Base-by-base conservation (phyloP, 2,797 vertebrate genomes). In the Limosa lapponica region DNA sequence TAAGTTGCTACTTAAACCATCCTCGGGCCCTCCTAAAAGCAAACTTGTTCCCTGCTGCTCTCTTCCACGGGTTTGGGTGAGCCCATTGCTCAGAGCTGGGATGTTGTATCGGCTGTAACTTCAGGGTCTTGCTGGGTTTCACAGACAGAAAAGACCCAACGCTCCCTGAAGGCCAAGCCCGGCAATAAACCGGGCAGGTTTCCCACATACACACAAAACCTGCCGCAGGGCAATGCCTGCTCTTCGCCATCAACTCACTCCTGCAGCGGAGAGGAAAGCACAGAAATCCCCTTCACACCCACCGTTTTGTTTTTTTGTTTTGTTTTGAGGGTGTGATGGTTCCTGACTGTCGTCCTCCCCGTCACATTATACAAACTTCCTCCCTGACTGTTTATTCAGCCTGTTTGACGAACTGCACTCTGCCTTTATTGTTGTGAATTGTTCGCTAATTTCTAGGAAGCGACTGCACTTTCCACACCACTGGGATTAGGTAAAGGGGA, bases 241-340 rank as follows among this genome's bases (percentile, higher is more conserved):
- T 46, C 58, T 70, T 36, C 55, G 20, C 24, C 32, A 57, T 43
- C 44, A 20, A 11, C 23, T 91, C 3, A 0, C 6, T n/a, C 58
- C 46, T 28, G 16, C 32, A 80, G 59, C 3, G 1, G 32, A 70
- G 34, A 36, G 22, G 10, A 43, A 83, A 37, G 48, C 32, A n/a
- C 71, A 93, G 41, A 91, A 94, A 89, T 28, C 30, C 58, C 44
- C 27, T 61, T 84, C 54, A 78, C 58, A 62, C 54, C 25, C 5
- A 0, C 41, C 23, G 61, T 1, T 23, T 73, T n/a, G n/a, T n/a
- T 67, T 86, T 30, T 6, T 2, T 23, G 65, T 67, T 86, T 30
- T 2, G 1, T 17, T 59, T 59, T 59, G 37, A 66, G 41, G 64
- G 37, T 41, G 15, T 34, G n/a, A 82, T 85, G 41, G 16, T 36